These are phyloP conservation scores for Yoshiicerus persimilis DNA, from an alignment of 1,140 invertebrate species.

Conservation along the genomic window DNA sequence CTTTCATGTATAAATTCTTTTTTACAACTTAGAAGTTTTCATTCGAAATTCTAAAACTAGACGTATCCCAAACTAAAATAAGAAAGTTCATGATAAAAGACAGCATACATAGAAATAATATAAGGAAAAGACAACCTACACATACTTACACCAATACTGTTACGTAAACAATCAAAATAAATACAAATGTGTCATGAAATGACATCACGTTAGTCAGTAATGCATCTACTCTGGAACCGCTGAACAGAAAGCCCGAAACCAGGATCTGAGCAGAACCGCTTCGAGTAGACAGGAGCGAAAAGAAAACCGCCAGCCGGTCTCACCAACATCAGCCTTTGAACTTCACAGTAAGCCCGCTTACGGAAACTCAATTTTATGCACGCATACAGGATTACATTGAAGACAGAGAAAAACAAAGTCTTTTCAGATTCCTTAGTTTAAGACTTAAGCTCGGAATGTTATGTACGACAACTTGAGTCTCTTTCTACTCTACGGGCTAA, in stretches of 20 bases:
- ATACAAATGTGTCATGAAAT: constrained; percentile 7
- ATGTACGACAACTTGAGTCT: neutral
- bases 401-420: neutral
- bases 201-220: neutral
- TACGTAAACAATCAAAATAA: constrained; percentile 21
- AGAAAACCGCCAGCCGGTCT: neutral
- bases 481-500: neutral
- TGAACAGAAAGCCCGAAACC: neutral
- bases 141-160: neutral
- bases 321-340: neutral
- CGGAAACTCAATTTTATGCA: constrained; percentile 38
- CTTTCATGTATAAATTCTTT: too few relatives aligned
- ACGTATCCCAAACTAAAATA: too few relatives aligned
- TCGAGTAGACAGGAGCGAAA: neutral
- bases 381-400: constrained; percentile 36
- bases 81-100: too few relatives aligned
- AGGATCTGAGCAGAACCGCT: neutral
- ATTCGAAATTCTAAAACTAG: too few relatives aligned
- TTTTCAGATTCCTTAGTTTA: neutral
- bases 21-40: too few relatives aligned
- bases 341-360: neutral
- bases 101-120: neutral
- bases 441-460: neutral
- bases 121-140: neutral
- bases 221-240: neutral